phyloP scores from a whole-genome alignment of 2,797 vertebrate species.

The Gymnothorax reevesii region DNA sequence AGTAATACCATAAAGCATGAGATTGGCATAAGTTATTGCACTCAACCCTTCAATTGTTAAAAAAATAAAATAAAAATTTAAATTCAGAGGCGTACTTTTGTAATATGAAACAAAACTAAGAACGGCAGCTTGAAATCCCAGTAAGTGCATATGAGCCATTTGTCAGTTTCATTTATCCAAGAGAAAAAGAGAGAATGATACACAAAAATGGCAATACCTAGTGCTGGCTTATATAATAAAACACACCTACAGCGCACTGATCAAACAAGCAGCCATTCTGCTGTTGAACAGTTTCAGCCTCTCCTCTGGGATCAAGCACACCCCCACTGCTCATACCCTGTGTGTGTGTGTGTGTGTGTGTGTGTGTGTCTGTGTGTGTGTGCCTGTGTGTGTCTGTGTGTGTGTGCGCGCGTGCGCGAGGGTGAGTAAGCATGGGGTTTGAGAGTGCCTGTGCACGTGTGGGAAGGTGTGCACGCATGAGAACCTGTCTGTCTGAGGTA shows the following conservation, averaged over 20 bases:
- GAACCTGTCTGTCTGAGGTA: not conserved
- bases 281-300: not conserved
- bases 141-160: no score
- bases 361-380: not conserved
- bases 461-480: not conserved
- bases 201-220: not conserved
- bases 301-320: not conserved
- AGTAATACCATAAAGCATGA: no score
- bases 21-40: no score
- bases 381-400: no score
- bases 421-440: not conserved
- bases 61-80: no score
- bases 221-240: not conserved
- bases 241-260: not conserved
- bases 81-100: no score
- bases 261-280: not conserved
- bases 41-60: no score
- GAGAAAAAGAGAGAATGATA: no score
- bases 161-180: no score
- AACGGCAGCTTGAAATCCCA: no score
- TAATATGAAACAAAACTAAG: no score
- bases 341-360: not conserved
- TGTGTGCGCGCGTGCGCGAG: not conserved
- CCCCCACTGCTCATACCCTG: not conserved
- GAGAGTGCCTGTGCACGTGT: conserved; percentile 17